Base-by-base conservation (phyloP, 2,797 vertebrate species). In the Brachyalestes nurse region DNA sequence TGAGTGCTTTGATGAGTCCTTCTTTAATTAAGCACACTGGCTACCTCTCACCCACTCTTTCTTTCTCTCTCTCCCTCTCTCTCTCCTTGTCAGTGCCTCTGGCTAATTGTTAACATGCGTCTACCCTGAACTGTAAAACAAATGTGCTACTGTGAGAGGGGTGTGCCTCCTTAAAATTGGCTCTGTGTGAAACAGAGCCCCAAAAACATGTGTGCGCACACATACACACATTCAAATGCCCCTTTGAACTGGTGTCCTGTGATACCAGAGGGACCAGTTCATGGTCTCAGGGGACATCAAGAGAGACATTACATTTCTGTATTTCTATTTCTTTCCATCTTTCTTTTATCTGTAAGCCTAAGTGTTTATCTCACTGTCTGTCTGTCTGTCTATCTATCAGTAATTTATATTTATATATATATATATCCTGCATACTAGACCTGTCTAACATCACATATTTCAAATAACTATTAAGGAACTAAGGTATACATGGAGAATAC, bases 91-190 rank as follows among this genome's bases (percentile, higher is more conserved):
- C 73, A 62, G 61, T 74, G 75, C 86, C 88, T 82, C 86, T 87
- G 87, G 91, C 91, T 97, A 96, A 97, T 96, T 92, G 92, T 94
- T 92, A 93, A 94, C 96, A 96, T 93, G 94, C 92, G 94, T 91
- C 87, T 89, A 87, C 82, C 81, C 78, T n/a, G 86, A 16, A 88
- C 90, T 92, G 84, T 82, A 89, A 92, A 87, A 91, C 88, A 86
- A 90, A 85, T 75, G 77, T 19, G 49, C 91, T 90, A 72, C 91
- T 88, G 84, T 91, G 86, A 84, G 90, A 51, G 55, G 70, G 71
- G 23, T 55, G 81, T 81, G 25, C 62, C 75, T 72, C 73, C 45
- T 16, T 42, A 8, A 62, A 72, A 42, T 58, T 62, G 34, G 38
- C 79, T 42, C 72, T 57, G 55, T 77, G 74, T 79, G 77, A 77